Evolutionary conservation across 2,888 invertebrate species (phyloP), one percentile per base, ranked within the genome.

Genomic region (Athalia circularis): DNA sequence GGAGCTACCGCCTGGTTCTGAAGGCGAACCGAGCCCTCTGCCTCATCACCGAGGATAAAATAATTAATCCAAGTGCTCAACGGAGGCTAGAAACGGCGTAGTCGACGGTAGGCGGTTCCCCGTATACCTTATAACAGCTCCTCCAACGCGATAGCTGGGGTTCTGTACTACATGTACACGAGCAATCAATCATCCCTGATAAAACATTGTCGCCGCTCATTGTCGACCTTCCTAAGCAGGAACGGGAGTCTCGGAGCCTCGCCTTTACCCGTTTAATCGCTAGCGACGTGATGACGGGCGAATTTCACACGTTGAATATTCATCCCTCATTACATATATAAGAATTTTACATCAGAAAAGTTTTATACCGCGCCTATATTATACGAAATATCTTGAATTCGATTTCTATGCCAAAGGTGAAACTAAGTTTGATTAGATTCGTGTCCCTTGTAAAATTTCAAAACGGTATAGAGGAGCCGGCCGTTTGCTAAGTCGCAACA

Each of bases 11-110:
- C 45, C 50, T 15, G 52, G 52, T 43, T 47, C 4, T 52, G 52
- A 68, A 52, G 54, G 57, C 13, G 57, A 45, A 29, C 57, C 13
- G 15, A n/a, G 47, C 29, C 68, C 68, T 50, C 43, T 9, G 29
- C 13, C 52, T 68, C 43, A 54, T 68, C 68, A 68, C 68, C 29
- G 11, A 29, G 54, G 68, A 54, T 68, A 68, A 72, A 72, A 72
- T 72, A 72, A 72, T 72, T 72, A 72, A 72, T 72, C 72, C 72
- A 72, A 72, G 72, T 72, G 72, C 72, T 72, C 72, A 8, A 72
- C 57, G 13, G 1, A 8, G 11, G 54, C 6, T 65, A 64, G 43
- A 64, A 47, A 3, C 3, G 45, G 15, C n/a, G 62, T 43, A 5
- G 15, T 45, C 11, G 50, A 50, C 15, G 15, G 11, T 67, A 54